phyloP scores from a whole-genome alignment of 2,888 invertebrate species.

The Cheilosia scutellata region DNA sequence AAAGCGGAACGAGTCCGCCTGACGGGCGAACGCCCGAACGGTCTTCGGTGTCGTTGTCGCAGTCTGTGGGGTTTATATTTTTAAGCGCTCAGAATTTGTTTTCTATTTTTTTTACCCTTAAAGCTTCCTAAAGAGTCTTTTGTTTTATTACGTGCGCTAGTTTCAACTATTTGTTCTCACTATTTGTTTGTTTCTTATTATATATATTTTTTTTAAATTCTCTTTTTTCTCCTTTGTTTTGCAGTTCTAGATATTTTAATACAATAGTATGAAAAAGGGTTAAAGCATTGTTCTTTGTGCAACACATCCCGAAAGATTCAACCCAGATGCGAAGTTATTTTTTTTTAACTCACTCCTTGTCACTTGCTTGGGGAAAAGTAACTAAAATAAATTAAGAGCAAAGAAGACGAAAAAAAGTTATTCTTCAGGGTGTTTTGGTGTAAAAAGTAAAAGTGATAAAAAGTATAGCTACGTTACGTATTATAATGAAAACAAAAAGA shows the following conservation, averaged over 20 bases:
- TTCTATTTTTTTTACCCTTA: slow-evolving; percentile 40
- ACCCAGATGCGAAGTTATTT: slow-evolving; percentile 41
- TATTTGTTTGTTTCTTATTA: slow-evolving; percentile 22
- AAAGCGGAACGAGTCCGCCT: slow-evolving; percentile 27
- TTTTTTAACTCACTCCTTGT: neutral
- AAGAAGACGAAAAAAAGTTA: neutral
- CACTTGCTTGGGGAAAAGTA: slow-evolving; percentile 16
- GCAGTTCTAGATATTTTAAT: slow-evolving; percentile 58
- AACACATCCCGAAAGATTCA: slow-evolving; percentile 46
- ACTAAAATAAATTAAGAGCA: slow-evolving; percentile 33
- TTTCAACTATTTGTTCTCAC: slow-evolving; percentile 57
- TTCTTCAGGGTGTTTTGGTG: neutral
- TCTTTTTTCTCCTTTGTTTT: slow-evolving; percentile 44
- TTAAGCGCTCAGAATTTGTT: slow-evolving; percentile 46
- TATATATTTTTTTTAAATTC: neutral
- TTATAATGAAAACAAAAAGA: no score
- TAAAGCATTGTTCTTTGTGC: slow-evolving; percentile 41
- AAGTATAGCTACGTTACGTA: no score
- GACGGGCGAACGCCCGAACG: slow-evolving; percentile 1
- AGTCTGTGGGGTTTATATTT: slow-evolving; percentile 21
- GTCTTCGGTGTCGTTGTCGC: neutral
- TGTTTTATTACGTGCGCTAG: slow-evolving; percentile 69
- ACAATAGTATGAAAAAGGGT: slow-evolving; percentile 43
- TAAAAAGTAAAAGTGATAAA: neutral
- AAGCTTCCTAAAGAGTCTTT: slow-evolving; percentile 56